phyloP scores from a whole-genome alignment of 2,888 invertebrate species.

The Petrolisthes manimaculis region DNA sequence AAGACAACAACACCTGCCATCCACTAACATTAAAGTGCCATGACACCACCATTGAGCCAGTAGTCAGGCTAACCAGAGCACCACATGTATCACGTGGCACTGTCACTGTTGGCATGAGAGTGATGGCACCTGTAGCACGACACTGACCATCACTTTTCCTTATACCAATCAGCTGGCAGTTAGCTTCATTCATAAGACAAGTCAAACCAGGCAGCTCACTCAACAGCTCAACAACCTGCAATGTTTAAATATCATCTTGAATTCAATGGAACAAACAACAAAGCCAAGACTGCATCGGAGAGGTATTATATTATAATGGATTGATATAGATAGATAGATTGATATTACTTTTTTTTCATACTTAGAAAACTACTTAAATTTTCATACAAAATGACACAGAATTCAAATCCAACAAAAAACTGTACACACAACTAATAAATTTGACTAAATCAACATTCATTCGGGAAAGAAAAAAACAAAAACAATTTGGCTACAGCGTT shows the following conservation, averaged over 20 bases:
- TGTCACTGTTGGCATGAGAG: constrained; percentile 42
- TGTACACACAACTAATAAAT: no score
- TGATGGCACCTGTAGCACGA: constrained; percentile 35
- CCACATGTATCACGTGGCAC: constrained; percentile 53
- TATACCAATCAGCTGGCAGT: constrained; percentile 18
- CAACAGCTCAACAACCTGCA: constrained; percentile 60
- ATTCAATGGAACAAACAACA: no score
- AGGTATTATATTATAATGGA: no score
- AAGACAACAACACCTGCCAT: constrained; percentile 50
- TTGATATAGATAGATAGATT: no score
- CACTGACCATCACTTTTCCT: constrained; percentile 34
- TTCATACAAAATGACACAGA: no score
- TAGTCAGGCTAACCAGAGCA: constrained; percentile 8
- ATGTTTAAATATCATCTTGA: neutral
- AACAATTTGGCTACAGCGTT: no score
- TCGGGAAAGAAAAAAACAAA: no score
- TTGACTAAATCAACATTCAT: no score
- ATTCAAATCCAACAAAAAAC: no score
- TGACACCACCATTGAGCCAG: constrained; percentile 29
- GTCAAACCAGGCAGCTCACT: constrained; percentile 59
- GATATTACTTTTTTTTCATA: no score
- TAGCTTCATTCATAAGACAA: constrained; percentile 38
- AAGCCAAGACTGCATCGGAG: no score
- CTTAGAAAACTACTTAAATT: no score
- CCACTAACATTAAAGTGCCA: constrained; percentile 55